Evolutionary conservation across 2,888 invertebrate genomes (phyloP).

Genomic region (Cephonodes hylas): DNA sequence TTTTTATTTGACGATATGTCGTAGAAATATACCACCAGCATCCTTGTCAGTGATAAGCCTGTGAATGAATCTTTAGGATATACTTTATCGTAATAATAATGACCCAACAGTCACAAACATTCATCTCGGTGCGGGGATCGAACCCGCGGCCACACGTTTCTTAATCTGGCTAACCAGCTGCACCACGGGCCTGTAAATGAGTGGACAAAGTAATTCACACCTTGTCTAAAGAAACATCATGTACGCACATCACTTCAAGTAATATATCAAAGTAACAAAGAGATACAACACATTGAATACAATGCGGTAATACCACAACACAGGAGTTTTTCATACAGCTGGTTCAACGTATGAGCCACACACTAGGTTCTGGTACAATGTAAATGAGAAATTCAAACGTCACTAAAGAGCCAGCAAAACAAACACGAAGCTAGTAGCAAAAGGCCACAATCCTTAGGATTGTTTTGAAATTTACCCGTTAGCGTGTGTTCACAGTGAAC

Average conservation of each 20-base stretch:
- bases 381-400: slow-evolving; percentile 7
- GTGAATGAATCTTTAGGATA: no score
- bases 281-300: background rate
- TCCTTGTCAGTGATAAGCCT: no score
- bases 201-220: no score
- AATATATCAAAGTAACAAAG: background rate
- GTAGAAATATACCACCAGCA: no score
- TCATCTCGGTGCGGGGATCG: no score
- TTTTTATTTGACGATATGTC: no score
- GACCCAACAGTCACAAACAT: no score
- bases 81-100: no score
- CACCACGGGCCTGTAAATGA: no score
- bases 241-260: background rate
- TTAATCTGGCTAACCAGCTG: no score
- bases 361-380: background rate
- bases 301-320: background rate
- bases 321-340: background rate
- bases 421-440: slow-evolving; percentile 9
- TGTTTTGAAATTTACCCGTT: slow-evolving; percentile 8
- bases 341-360: background rate
- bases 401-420: slow-evolving; percentile 6
- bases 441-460: slow-evolving; percentile 3
- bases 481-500: slow-evolving; percentile 5
- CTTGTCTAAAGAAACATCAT: background rate
- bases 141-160: no score